Percentiles rank a stretch among this genome's conserved stretches.
Conservation (phyloP, 2,113 vertebrate species). For the Tachuris rubrigastra region DNA sequence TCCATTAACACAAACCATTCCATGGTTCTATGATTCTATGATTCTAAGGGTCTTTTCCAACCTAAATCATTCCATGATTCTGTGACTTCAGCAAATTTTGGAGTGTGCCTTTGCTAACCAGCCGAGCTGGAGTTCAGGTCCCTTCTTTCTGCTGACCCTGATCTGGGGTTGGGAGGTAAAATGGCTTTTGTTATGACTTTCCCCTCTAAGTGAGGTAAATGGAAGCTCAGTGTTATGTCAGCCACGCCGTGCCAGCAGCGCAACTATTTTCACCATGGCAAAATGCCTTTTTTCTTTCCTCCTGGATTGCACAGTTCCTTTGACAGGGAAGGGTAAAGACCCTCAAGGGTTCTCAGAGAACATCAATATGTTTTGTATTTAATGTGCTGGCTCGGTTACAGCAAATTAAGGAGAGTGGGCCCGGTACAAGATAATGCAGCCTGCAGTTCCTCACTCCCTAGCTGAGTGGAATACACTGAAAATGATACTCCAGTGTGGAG, state of each 20-base stretch:
- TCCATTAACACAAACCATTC: background rate
- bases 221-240: background rate
- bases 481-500: conserved; percentile 79
- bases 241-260: conserved; percentile 4
- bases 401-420: conserved; percentile 80
- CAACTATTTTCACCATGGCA: conserved; percentile 39
- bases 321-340: conserved; percentile 79
- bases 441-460: conserved; percentile 71
- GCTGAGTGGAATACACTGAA: conserved; percentile 70
- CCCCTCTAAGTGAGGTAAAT: conserved; percentile 48
- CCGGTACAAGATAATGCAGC: conserved; percentile 73
- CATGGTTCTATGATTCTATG: background rate
- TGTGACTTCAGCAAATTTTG: background rate
- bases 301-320: conserved; percentile 68
- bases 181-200: background rate
- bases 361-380: conserved; percentile 85
- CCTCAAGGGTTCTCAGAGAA: conserved; percentile 77
- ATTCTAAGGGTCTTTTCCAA: background rate
- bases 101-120: background rate
- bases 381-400: conserved; percentile 82
- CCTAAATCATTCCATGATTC: background rate
- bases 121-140: background rate
- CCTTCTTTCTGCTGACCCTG: background rate
- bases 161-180: background rate
- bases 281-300: conserved; percentile 66